phyloP scores from a whole-genome alignment of 2,797 vertebrate genomes.

The Trachurus trachurus region DNA sequence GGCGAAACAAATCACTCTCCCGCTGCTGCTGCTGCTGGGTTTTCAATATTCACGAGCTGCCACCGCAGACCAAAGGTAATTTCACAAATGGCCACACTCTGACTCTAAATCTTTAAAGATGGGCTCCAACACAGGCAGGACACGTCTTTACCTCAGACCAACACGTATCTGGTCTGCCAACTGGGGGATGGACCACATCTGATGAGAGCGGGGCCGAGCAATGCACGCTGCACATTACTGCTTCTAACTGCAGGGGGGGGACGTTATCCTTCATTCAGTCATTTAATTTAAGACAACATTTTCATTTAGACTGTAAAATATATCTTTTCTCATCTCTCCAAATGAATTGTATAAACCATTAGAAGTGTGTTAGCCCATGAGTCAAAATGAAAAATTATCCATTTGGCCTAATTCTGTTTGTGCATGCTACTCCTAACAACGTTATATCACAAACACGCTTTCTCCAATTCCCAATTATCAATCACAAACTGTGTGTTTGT shows the following conservation, averaged over 20 bases:
- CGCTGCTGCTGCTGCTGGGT: constrained; percentile 45
- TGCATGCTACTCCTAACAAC: neutral
- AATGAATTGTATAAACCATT: neutral
- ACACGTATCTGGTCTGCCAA: constrained; percentile 29
- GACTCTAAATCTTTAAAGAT: constrained; percentile 76
- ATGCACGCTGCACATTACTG: neutral
- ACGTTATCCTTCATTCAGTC: constrained; percentile 1
- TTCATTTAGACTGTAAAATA: neutral
- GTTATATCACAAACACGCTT: neutral
- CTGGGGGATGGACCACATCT: constrained; percentile 17
- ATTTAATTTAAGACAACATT: neutral
- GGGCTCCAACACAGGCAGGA: constrained; percentile 46
- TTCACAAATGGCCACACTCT: constrained; percentile 81
- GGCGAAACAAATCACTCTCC: constrained; percentile 68
- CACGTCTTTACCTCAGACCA: constrained; percentile 32
- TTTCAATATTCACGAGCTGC: constrained; percentile 75
- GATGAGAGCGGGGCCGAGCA: constrained; percentile 13
- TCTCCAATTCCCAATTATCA: neutral
- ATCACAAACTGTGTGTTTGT: neutral
- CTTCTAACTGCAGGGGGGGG: neutral
- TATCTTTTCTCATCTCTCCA: neutral
- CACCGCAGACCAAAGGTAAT: constrained; percentile 69
- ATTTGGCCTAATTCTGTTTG: neutral
- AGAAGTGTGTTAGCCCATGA: neutral
- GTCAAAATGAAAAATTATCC: neutral